A percentile compares a stretch with the other conserved stretches of the same genome.
phyloP scores from a whole-genome alignment of 2,888 invertebrate species.

The Papilio demoleus region DNA sequence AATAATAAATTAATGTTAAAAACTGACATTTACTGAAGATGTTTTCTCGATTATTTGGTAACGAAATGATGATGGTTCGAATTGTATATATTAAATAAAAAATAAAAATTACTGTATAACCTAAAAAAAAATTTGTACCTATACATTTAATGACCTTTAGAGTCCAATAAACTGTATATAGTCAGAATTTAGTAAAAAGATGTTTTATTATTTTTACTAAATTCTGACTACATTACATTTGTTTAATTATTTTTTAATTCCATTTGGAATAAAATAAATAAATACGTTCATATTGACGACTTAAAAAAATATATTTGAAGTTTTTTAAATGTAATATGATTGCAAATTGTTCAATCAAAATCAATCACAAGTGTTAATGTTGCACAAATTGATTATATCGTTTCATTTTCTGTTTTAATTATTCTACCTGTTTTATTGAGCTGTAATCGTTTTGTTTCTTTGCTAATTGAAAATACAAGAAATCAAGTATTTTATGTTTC shows the following conservation, averaged over 20 bases:
- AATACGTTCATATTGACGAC: background rate
- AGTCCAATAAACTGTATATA: background rate
- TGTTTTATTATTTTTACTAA: no score
- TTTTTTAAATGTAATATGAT: background rate
- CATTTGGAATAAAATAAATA: no score
- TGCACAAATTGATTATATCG: slow-evolving; percentile 7
- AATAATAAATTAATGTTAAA: slow-evolving; percentile 6
- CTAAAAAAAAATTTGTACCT: background rate
- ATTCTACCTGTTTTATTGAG: slow-evolving; percentile 17
- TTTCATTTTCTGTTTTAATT: slow-evolving; percentile 1
- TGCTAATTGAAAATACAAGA: slow-evolving; percentile 21
- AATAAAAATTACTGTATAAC: background rate
- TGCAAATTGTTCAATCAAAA: slow-evolving; percentile 14
- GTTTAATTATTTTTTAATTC: no score
- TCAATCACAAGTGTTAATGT: background rate
- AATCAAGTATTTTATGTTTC: slow-evolving; percentile 19
- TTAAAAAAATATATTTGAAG: background rate
- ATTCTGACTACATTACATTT: no score
- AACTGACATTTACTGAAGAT: background rate
- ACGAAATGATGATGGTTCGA: no score
- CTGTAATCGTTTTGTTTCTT: slow-evolving; percentile 18
- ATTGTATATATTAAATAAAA: background rate
- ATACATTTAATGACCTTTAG: no score
- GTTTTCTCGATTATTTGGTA: no score
- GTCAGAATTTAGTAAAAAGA: background rate